phyloP scores from a whole-genome alignment of 2,113 vertebrate genomes.

The Phycodurus eques region DNA sequence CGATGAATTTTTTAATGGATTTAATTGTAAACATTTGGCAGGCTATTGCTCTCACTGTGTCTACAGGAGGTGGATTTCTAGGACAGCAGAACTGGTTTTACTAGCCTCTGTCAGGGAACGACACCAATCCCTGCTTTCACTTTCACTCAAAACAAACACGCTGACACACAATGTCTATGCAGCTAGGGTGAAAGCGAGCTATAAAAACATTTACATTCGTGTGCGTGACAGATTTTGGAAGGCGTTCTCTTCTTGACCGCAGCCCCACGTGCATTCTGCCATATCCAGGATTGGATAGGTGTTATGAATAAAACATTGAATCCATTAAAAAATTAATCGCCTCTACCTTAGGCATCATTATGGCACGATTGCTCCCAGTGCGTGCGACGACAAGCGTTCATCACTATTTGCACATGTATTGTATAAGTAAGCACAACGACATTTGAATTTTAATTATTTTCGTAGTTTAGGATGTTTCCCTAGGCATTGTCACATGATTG shows the following conservation, averaged over 20 bases:
- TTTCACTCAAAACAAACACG: constrained; percentile 9
- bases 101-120: constrained; percentile 43
- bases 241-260: constrained; percentile 42
- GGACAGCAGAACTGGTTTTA: constrained; percentile 56
- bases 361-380: constrained; percentile 57
- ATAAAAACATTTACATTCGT: background rate
- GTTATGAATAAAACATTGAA: constrained; percentile 77
- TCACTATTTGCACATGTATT: constrained; percentile 11
- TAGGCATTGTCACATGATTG: background rate
- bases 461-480: background rate
- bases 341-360: constrained; percentile 73
- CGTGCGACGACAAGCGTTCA: constrained; percentile 6
- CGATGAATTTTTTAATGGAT: constrained; percentile 15
- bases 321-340: constrained; percentile 75
- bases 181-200: background rate
- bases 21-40: constrained; percentile 10
- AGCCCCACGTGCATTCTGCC: constrained; percentile 35
- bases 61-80: constrained; percentile 50
- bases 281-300: constrained; percentile 53
- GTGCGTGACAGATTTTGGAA: constrained; percentile 7
- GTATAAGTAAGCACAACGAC: constrained; percentile 4
- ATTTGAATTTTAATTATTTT: constrained; percentile 4
- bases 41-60: constrained; percentile 31
- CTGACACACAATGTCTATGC: constrained; percentile 3
- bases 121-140: constrained; percentile 38